phyloP scores from a whole-genome alignment of 2,113 vertebrate species.

The Pantherophis guttatus region DNA sequence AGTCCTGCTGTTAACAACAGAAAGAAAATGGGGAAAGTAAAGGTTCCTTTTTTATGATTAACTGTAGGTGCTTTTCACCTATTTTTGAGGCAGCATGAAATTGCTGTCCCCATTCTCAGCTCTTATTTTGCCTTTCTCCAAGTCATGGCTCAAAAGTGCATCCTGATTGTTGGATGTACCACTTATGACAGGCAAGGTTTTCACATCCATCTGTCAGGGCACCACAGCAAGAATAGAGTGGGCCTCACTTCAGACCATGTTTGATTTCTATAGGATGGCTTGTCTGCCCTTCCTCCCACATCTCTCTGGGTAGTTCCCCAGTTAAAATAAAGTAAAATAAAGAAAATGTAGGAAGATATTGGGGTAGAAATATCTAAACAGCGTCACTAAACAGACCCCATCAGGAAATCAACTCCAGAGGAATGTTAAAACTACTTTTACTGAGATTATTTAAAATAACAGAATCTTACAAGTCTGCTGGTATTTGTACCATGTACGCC shows the following conservation, averaged over 20 bases:
- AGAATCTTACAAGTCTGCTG: neutral
- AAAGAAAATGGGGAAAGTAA: neutral
- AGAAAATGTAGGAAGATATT: neutral
- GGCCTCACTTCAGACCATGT: neutral
- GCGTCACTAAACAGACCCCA: neutral
- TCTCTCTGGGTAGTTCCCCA: neutral
- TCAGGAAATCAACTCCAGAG: neutral
- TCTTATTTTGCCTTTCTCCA: neutral
- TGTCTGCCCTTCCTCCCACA: neutral
- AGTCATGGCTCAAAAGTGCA: neutral
- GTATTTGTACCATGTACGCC: neutral
- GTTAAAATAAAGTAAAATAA: neutral
- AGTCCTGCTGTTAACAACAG: neutral
- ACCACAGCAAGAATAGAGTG: neutral
- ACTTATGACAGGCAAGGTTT: neutral
- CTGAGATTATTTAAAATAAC: neutral
- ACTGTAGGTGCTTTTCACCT: neutral
- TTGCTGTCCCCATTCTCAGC: neutral
- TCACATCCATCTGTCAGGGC: neutral
- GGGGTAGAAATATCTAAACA: neutral
- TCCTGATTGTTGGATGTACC: neutral
- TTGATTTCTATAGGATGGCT: neutral
- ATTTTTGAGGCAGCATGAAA: neutral
- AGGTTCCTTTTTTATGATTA: neutral
- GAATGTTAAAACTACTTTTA: neutral